These are phyloP conservation scores for Steinernema hermaphroditum DNA, from an alignment of 2,888 invertebrate genomes.

Conservation along the genomic window DNA sequence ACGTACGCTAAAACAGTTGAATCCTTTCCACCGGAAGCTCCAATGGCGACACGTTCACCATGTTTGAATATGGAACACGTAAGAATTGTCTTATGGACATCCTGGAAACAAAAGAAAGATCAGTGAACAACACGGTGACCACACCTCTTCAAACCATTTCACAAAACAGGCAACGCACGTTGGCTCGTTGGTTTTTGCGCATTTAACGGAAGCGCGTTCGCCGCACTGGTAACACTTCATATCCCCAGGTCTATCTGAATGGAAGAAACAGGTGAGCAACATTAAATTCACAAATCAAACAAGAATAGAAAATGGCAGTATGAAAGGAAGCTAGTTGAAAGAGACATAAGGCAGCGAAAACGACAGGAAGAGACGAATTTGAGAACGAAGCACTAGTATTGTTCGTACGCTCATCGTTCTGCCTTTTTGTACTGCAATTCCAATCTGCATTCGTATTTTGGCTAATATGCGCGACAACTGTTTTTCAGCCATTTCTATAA, in stretches of 20 bases:
- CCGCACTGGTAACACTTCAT: conserved; percentile 19
- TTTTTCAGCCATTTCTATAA: no score
- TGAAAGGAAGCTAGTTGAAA: no score
- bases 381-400: no score
- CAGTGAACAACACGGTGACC: conserved; percentile 7
- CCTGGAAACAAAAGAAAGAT: conserved; percentile 43
- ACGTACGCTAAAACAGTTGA: conserved; percentile 86
- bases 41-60: conserved; percentile 64
- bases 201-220: conserved; percentile 48
- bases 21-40: conserved; percentile 72
- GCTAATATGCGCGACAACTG: no score
- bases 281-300: no score
- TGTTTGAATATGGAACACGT: conserved; percentile 52
- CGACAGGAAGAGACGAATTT: no score
- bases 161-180: conserved; percentile 63
- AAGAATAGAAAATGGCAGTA: no score
- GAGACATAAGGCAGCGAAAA: no score
- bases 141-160: conserved; percentile 59
- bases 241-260: not conserved
- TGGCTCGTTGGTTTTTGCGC: conserved; percentile 59
- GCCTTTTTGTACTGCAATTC: no score
- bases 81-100: conserved; percentile 65
- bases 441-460: no score
- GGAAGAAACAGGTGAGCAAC: no score
- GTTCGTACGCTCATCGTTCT: no score